Conservation (phyloP, 2,888 invertebrate species). For the Osmoderma eremita region DNA sequence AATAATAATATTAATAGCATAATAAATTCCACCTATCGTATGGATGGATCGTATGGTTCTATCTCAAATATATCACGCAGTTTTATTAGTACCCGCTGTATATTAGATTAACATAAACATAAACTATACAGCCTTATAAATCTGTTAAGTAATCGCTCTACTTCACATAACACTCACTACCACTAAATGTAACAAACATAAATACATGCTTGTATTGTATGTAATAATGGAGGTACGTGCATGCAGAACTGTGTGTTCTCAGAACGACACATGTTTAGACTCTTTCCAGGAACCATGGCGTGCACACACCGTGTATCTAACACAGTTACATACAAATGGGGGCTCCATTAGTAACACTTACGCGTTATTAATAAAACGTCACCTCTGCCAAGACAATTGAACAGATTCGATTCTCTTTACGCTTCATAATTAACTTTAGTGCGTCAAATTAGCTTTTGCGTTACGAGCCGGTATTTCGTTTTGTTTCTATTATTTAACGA, state of each 20-base stretch:
- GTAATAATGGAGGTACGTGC: too few relatives aligned
- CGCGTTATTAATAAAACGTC: conserved; percentile 33
- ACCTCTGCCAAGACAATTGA: not conserved
- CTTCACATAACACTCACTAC: conserved; percentile 25
- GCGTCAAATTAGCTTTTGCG: too few relatives aligned
- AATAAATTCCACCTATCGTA: too few relatives aligned
- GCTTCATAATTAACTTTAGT: too few relatives aligned
- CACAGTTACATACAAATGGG: conserved; percentile 16
- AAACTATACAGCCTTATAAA: conserved; percentile 9
- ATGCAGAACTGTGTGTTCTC: not conserved
- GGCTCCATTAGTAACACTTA: conserved; percentile 33
- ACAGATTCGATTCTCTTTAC: too few relatives aligned
- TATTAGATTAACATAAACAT: conserved; percentile 11
- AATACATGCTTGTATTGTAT: not conserved
- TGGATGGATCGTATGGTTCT: too few relatives aligned
- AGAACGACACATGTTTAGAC: conserved; percentile 11
- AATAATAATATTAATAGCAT: too few relatives aligned
- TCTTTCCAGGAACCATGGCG: not conserved
- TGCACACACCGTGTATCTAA: conserved; percentile 10
- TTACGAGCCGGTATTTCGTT: too few relatives aligned
- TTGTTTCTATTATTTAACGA: too few relatives aligned
- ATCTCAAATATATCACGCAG: too few relatives aligned
- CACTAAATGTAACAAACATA: conserved; percentile 21
- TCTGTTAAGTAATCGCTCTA: conserved; percentile 19
- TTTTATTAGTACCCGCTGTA: too few relatives aligned